These are phyloP conservation scores for Hirtodrosophila cameraria DNA, from an alignment of 2,888 invertebrate genomes.

Conservation along the genomic window DNA sequence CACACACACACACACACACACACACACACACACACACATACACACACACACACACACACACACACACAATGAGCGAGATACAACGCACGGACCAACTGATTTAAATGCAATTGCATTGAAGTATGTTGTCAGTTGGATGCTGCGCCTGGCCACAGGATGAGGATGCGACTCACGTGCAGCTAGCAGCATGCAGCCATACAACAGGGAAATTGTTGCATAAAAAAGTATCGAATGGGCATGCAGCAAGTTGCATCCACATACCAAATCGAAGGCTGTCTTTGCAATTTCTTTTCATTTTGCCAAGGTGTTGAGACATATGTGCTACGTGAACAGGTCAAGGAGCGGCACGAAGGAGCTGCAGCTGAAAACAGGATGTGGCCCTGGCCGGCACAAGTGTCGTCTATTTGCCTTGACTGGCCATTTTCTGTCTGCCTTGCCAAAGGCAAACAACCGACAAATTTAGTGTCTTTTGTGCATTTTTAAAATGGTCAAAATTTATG, in stretches of 20 bases:
- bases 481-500: slow-evolving; percentile 77
- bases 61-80: slow-evolving; percentile 38
- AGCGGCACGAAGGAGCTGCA: background rate
- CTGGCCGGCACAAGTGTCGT: slow-evolving; percentile 56
- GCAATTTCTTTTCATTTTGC: slow-evolving; percentile 74
- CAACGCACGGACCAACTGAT: slow-evolving; percentile 65
- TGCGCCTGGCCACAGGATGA: slow-evolving; percentile 23
- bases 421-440: slow-evolving; percentile 34
- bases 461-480: slow-evolving; percentile 69
- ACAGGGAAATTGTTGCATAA: slow-evolving; percentile 54
- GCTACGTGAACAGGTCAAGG: slow-evolving; percentile 60
- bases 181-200: slow-evolving; percentile 9
- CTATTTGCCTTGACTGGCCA: slow-evolving; percentile 38
- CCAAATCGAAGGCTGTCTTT: slow-evolving; percentile 34
- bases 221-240: slow-evolving; percentile 22
- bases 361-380: background rate
- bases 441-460: slow-evolving; percentile 63
- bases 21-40: slow-evolving; percentile 3
- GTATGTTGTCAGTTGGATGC: slow-evolving; percentile 66
- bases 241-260: slow-evolving; percentile 28
- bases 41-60: slow-evolving; percentile 2
- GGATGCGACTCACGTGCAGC: slow-evolving; percentile 49
- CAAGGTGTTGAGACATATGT: slow-evolving; percentile 73
- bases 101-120: slow-evolving; percentile 78
- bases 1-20: slow-evolving; percentile 11